Evolutionary conservation across 2,888 invertebrate genomes (phyloP), one percentile per base, ranked within the genome.

Genomic region (Tinea semifulvella): DNA sequence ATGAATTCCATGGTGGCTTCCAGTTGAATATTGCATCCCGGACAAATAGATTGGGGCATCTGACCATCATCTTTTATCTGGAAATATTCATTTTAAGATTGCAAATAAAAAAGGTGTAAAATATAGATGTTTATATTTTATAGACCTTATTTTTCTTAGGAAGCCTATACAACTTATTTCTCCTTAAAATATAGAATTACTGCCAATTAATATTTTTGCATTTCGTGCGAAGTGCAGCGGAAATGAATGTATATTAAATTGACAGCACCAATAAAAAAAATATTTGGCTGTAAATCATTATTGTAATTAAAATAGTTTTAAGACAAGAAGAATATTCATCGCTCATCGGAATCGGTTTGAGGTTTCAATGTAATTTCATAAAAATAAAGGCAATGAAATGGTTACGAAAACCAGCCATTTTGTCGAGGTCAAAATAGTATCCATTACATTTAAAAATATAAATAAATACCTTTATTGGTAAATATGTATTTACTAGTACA

Each of bases 1-100:
- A 92, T 84, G 65, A 92, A 92, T 56, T 88, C 85, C 46, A 87
- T 85, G 16, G 90, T 88, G 35, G 89, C 86, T 63, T 90, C 89
- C 53, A 91, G 60, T 61, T 90, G 90, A 47, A 90, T 87, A 49
- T 88, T 88, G 57, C 92, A 92, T 28, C 89, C 88, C 6, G 89
- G 89, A 58, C 92, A 92, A 53, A 92, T 88, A 14, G 87, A 87
- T 44, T 85, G 82, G 1, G 91, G 91, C 51, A 87, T 77, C 57
- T 85, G 85, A 1, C 86, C 87, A 77, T 91, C 89, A 62, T 89
- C 84, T 44, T 74, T 70, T 19, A 90, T 84, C 91, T 91, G 58
- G 36, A 72, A 70, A 46, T 49, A 48, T 46, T 22, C 8, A 22
- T 22, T 5, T 22, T 7, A 22, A n/a, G n/a, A n/a, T n/a, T n/a